phyloP scores from a whole-genome alignment of 1,140 invertebrate species.

The Drosophila pseudoobscura region DNA sequence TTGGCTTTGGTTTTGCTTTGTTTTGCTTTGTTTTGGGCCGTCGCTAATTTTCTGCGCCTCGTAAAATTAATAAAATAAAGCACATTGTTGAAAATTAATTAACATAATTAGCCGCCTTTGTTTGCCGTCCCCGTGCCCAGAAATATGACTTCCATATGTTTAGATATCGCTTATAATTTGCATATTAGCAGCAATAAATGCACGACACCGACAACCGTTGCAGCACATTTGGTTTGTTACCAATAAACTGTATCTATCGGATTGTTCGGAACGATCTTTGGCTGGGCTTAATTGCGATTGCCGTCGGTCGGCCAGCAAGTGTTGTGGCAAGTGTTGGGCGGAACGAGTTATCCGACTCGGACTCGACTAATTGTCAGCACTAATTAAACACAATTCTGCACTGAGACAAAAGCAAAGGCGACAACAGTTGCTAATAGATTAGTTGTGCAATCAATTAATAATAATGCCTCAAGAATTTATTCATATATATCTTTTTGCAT shows the following conservation, averaged over 20 bases:
- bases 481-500: not conserved
- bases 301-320: slow-evolving; percentile 63
- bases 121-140: slow-evolving; percentile 11
- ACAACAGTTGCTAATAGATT: slow-evolving; percentile 53
- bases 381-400: slow-evolving; percentile 50
- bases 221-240: slow-evolving; percentile 5
- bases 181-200: slow-evolving; percentile 45
- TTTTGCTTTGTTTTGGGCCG: slow-evolving; percentile 45
- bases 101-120: slow-evolving; percentile 75
- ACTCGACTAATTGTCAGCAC: slow-evolving; percentile 49
- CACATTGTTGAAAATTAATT: slow-evolving; percentile 68
- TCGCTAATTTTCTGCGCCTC: slow-evolving; percentile 73
- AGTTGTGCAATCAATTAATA: slow-evolving; percentile 55
- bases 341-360: slow-evolving; percentile 41
- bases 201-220: slow-evolving; percentile 1
- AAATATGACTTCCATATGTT: slow-evolving; percentile 37
- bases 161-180: slow-evolving; percentile 41
- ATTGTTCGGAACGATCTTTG: slow-evolving; percentile 15
- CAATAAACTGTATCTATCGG: slow-evolving; percentile 1
- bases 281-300: slow-evolving; percentile 58
- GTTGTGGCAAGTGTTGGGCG: slow-evolving; percentile 29
- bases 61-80: slow-evolving; percentile 75
- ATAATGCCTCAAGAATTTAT: slow-evolving; percentile 2
- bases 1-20: slow-evolving; percentile 12
- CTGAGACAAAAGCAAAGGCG: slow-evolving; percentile 16